phyloP scores from a whole-genome alignment of 64 coral and sea anemone genomes.

The Orbicella faveolata region DNA sequence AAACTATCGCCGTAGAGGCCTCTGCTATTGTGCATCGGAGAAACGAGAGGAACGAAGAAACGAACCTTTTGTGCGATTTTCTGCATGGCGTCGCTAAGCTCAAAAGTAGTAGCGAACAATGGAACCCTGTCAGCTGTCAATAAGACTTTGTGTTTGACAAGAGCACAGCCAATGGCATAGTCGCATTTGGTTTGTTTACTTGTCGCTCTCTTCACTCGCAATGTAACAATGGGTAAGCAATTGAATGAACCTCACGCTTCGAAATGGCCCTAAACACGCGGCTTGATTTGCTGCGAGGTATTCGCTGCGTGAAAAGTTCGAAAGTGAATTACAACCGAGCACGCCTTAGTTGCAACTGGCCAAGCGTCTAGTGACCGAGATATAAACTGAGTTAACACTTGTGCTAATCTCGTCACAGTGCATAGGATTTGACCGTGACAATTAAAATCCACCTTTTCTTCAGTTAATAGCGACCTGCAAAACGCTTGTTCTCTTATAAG shows the following conservation, averaged over 20 bases:
- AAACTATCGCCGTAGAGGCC: neutral
- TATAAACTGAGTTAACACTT: slow-evolving; percentile 1
- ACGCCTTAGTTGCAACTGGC: neutral
- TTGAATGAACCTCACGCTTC: slow-evolving; percentile 14
- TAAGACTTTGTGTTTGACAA: slow-evolving; percentile 30
- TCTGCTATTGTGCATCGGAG: slow-evolving; percentile 8
- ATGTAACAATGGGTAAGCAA: slow-evolving; percentile 15
- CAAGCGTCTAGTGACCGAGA: neutral
- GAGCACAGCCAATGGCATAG: slow-evolving; percentile 9
- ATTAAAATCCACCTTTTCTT: neutral
- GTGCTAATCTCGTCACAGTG: neutral
- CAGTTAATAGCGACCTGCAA: neutral
- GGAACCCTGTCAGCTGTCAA: slow-evolving; percentile 7
- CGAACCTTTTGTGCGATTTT: neutral
- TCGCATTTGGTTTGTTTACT: slow-evolving; percentile 22
- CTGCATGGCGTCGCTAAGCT: neutral
- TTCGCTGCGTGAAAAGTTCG: neutral
- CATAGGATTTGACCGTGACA: neutral
- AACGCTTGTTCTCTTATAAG: neutral
- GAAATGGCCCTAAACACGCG: neutral
- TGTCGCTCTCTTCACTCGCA: slow-evolving; percentile 10
- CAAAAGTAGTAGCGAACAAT: slow-evolving; percentile 7
- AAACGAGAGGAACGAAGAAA: neutral
- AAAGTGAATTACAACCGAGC: neutral
- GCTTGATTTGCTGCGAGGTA: neutral